Percentiles rank a stretch among this genome's conserved stretches.
Evolutionary conservation across 2,797 vertebrate genomes (phyloP).

Genomic region (Aplochiton taeniatus): DNA sequence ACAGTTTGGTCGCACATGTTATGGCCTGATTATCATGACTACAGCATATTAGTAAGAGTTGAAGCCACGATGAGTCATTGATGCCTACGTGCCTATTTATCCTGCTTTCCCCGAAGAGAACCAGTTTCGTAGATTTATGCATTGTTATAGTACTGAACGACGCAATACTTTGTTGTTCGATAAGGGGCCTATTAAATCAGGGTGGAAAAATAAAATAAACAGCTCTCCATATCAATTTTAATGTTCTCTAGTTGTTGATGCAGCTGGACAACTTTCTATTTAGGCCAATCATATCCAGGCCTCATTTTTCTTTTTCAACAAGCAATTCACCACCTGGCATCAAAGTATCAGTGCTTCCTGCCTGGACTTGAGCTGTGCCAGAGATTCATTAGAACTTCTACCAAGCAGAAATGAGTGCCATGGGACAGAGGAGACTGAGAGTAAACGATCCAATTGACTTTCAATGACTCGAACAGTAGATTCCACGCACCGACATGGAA

Average conservation of each 20-base stretch:
- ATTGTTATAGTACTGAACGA: no score
- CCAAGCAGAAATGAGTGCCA: conserved; percentile 54
- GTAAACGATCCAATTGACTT: conserved; percentile 52
- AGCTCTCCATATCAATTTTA: no score
- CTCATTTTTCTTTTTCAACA: conserved; percentile 30
- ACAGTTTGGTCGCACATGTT: no score
- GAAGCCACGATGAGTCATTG: no score
- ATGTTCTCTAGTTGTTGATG: conserved; percentile 13
- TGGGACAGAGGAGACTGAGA: conserved; percentile 37
- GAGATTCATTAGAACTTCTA: conserved; percentile 63
- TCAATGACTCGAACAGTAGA: conserved; percentile 46
- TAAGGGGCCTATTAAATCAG: no score
- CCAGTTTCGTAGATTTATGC: no score
- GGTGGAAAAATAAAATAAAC: no score
- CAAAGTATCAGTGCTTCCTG: conserved; percentile 49
- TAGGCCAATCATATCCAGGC: conserved; percentile 36
- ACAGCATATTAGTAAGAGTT: no score
- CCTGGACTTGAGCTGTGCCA: conserved; percentile 49
- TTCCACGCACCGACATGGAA: conserved; percentile 33
- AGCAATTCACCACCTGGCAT: conserved; percentile 61
- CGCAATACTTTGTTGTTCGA: no score
- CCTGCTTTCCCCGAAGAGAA: no score
- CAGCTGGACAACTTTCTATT: conserved; percentile 49
- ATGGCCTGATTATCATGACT: no score
- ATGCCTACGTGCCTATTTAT: no score